Evolutionary conservation across 2,113 vertebrate genomes (phyloP), one percentile per base, ranked within the genome.

Genomic region (Ia io): DNA sequence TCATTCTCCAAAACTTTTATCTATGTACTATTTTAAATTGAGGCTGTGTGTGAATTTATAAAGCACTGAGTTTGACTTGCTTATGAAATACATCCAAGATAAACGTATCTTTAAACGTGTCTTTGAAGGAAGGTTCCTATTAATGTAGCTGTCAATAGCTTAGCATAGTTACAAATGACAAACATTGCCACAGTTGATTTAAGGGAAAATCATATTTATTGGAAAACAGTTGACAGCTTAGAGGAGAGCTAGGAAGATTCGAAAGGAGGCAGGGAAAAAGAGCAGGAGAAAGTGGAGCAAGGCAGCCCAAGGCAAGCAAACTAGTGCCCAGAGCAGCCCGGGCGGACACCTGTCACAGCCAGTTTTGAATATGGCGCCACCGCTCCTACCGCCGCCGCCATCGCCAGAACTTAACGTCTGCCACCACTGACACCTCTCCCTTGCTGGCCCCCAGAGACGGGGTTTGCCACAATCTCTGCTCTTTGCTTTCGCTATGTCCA

Each of bases 381-480:
- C 6, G 30, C 63, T 32, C 0, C 1, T 65, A 32, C 63, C 18
- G 2, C 35, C 18, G 2, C 35, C 9, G 0, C n/a, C n/a, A 9
- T 32, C 28, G 6, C 63, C 30, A 32, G 30, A 32, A 8, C 14
- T 67, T 32, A 67, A 32, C 18, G 25, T 61, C 59, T 28, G 32
- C 63, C 63, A 16, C 63, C 63, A 65, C 63, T 28, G 16, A 28
- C 11, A 37, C 30, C 40, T 22, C 30, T n/a, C 8, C 5, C 47
- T 47, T n/a, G 20, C 32, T 53, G 10, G 10, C 22, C 4, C 6
- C 22, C 13, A 67, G 86, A 69, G 63, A n/a, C 14, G 5, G 9
- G 16, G n/a, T 49, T 76, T 86, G 44, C 70, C 69, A 32, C n/a
- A 76, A 1, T 44, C 44, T n/a, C 35, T 53, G 4, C 47, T 56